Evolutionary conservation across 2,797 vertebrate genomes (phyloP), one percentile per base, ranked within the genome.

Genomic region (Anguilla megastoma): DNA sequence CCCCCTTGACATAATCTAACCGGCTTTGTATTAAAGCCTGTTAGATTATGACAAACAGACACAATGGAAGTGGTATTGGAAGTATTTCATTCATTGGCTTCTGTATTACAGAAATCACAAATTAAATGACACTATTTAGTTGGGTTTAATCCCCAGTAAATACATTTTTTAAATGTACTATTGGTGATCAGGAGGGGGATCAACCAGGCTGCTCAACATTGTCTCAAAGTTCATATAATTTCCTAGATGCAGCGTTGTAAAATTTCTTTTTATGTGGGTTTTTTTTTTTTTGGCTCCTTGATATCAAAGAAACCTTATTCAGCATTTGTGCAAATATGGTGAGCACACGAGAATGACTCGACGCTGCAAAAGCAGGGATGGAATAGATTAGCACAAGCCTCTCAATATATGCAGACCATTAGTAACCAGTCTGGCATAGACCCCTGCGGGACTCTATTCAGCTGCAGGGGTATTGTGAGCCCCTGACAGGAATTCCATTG

Each of bases 11-110:
- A 45, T 45, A 45, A 45, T 60, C 54, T 63, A 21, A 24, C 45
- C 24, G 48, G 52, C 87, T 21, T 60, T 36, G 10, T 27, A n/a
- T 63, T 84, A 33, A 41, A 56, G 27, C 56, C 33, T 8, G 80
- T 36, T 84, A 58, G 63, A 86, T 93, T 91, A 94, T 80, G 91
- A 89, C 93, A 90, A 95, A 85, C 92, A 83, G 88, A 86, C 60
- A 91, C 86, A 93, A 93, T 90, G 87, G 92, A 89, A 92, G 91
- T 91, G 89, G 92, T 93, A 88, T 58, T 56, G 27, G 83, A n/a
- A 27, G 52, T 2, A 48, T 83, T 84, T 84, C 12, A 2, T 5
- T 5, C 30, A 56, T 54, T 16, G 12, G 5, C 18, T 50, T 4
- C 45, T 48, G 41, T 27, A 27, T 50, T 50, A 24, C n/a, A 50